Percentiles rank a stretch among this genome's conserved stretches.
Conservation (phyloP, 2,797 vertebrate species). For the Coregonus sp. region DNA sequence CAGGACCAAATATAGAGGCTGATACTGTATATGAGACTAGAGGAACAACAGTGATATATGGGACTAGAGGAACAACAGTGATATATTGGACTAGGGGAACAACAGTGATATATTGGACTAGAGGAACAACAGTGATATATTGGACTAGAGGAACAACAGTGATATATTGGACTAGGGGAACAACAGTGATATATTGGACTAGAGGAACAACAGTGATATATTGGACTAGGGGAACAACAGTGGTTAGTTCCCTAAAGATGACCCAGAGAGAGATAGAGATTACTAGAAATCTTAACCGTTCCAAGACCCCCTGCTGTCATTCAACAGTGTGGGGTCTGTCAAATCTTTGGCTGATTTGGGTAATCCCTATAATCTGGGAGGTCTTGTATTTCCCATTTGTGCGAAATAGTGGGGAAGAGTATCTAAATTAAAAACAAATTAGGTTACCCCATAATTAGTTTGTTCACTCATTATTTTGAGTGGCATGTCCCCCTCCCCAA, state of each 20-base stretch:
- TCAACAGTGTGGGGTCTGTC: constrained; percentile 2
- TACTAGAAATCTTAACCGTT: not conserved
- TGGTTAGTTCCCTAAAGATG: not conserved
- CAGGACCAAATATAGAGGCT: too few relatives aligned
- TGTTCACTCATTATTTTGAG: not conserved
- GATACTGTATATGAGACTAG: too few relatives aligned
- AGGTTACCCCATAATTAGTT: not conserved
- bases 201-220: not conserved
- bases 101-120: too few relatives aligned
- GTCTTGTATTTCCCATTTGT: constrained; percentile 2
- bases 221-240: not conserved
- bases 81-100: too few relatives aligned
- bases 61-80: too few relatives aligned
- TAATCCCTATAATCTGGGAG: constrained; percentile 13
- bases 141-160: too few relatives aligned
- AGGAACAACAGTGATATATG: too few relatives aligned
- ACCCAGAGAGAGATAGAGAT: not conserved
- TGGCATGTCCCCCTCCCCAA: too few relatives aligned
- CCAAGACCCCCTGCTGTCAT: constrained; percentile 3
- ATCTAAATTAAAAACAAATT: not conserved
- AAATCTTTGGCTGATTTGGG: constrained; percentile 7
- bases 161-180: too few relatives aligned
- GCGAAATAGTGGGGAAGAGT: not conserved
- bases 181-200: too few relatives aligned
- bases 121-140: too few relatives aligned